A percentile compares a stretch with the other conserved stretches of the same genome.
These are phyloP conservation scores for Paralinhomoeus sp. DNA, from an alignment of 2,888 invertebrate species.

Conservation along the genomic window DNA sequence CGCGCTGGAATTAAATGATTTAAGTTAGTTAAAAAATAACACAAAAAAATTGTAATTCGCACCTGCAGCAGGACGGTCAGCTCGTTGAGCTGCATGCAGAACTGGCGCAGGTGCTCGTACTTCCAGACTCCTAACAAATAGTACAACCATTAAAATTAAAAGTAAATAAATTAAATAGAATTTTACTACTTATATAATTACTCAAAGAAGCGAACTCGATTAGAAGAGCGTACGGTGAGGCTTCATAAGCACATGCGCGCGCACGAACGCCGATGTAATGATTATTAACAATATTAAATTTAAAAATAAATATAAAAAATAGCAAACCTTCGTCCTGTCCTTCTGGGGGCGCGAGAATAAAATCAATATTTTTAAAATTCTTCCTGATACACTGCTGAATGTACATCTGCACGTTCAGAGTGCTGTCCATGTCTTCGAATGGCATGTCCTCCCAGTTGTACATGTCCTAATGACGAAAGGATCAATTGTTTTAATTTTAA, in stretches of 20 bases:
- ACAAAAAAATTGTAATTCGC: no score
- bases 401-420: constrained; percentile 88
- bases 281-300: no score
- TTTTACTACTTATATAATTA: no score
- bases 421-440: constrained; percentile 98
- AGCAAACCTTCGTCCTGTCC: constrained; percentile 86
- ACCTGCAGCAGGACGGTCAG: constrained; percentile 74
- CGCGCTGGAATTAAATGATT: constrained; percentile 34
- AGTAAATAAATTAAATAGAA: no score
- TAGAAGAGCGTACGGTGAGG: no score
- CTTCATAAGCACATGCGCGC: no score
- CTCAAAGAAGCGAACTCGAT: no score
- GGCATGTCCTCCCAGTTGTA: constrained; percentile 92
- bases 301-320: no score
- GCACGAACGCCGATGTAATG: no score
- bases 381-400: constrained; percentile 87
- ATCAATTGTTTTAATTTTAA: neutral
- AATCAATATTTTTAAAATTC: constrained; percentile 73
- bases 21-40: neutral
- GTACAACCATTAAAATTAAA: no score
- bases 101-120: constrained; percentile 93
- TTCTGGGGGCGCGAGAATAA: constrained; percentile 82
- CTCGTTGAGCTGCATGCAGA: constrained; percentile 98
- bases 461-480: constrained; percentile 46
- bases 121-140: no score